Percentiles rank a stretch among this genome's conserved stretches.
phyloP scores from a whole-genome alignment of 2,888 invertebrate species.

The Drosophila testacea region DNA sequence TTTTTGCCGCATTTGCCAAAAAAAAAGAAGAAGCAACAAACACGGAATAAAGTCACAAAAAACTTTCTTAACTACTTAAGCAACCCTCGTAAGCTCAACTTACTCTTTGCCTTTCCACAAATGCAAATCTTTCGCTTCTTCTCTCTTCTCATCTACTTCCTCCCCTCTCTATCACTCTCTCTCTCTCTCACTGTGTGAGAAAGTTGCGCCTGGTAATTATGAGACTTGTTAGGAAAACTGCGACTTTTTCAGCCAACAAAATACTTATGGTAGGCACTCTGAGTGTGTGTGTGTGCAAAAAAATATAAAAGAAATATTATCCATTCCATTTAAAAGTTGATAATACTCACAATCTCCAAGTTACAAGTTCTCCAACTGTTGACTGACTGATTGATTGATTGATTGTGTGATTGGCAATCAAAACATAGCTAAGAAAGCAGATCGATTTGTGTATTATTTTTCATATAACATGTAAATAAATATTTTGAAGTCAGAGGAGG shows the following conservation, averaged over 20 bases:
- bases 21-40: constrained; percentile 30
- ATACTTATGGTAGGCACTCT: constrained; percentile 14
- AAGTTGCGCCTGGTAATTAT: constrained; percentile 55
- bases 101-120: no score
- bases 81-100: not conserved
- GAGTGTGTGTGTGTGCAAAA: not conserved
- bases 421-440: no score
- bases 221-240: constrained; percentile 34
- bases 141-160: not conserved
- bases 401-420: not conserved
- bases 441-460: not conserved
- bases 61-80: constrained; percentile 50
- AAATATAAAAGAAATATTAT: not conserved
- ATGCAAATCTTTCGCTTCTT: constrained; percentile 1
- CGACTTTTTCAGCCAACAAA: constrained; percentile 29
- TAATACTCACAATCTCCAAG: not conserved
- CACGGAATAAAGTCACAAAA: constrained; percentile 44
- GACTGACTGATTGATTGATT: not conserved
- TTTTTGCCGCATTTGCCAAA: constrained; percentile 40
- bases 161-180: not conserved
- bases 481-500: no score
- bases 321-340: constrained; percentile 1
- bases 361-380: not conserved
- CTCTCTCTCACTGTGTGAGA: not conserved
- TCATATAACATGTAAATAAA: no score